Conservation (phyloP, 2,797 vertebrate genomes). For the Sphenopsis melanotis region DNA sequence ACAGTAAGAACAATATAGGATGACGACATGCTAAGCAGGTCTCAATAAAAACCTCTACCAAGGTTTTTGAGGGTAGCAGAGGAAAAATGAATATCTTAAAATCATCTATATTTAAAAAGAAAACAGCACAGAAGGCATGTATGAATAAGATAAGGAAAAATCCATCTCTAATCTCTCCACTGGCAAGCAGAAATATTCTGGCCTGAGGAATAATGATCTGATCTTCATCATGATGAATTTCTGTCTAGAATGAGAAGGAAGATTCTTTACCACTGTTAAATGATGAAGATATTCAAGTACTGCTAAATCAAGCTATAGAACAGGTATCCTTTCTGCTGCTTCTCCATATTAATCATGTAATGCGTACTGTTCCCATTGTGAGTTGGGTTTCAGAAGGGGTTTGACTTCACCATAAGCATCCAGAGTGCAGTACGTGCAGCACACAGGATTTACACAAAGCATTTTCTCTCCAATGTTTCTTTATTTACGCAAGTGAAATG, state of each 20-base stretch:
- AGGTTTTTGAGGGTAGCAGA: not conserved
- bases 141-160: not conserved
- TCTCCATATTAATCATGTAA: not conserved
- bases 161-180: not conserved
- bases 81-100: not conserved
- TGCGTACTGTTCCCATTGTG: accelerated
- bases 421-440: not conserved
- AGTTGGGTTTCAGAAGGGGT: not conserved
- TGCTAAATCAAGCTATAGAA: not conserved
- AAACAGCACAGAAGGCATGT: not conserved
- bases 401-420: not conserved
- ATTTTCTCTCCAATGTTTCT: not conserved
- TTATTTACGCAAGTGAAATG: not conserved
- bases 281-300: not conserved
- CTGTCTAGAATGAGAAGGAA: not conserved
- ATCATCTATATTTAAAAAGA: not conserved
- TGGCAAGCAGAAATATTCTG: not conserved
- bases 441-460: not conserved
- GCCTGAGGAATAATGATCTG: not conserved
- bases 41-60: not conserved
- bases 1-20: not conserved
- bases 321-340: not conserved
- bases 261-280: not conserved
- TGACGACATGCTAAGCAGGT: not conserved
- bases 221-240: not conserved